Percentiles rank a stretch among this genome's conserved stretches.
These are phyloP conservation scores for Esox lucius DNA, from an alignment of 2,797 vertebrate genomes.

Conservation along the genomic window DNA sequence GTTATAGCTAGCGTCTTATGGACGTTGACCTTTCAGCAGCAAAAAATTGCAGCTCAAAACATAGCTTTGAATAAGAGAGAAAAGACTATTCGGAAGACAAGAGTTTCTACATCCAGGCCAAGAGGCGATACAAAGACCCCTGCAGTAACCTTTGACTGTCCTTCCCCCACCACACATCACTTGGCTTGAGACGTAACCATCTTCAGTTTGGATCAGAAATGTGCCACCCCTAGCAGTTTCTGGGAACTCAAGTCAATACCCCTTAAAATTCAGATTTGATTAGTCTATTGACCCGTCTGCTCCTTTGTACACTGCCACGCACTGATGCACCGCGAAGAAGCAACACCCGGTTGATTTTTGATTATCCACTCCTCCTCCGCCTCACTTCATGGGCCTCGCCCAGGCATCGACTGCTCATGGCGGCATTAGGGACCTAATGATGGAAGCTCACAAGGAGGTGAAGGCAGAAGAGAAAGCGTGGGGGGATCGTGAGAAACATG, in stretches of 20 bases:
- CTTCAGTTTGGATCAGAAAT: slow-evolving; percentile 46
- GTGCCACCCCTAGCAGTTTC: slow-evolving; percentile 42
- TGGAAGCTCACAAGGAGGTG: slow-evolving; percentile 48
- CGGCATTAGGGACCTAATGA: slow-evolving; percentile 46
- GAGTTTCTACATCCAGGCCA: neutral
- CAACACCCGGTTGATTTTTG: slow-evolving; percentile 50
- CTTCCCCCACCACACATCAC: slow-evolving; percentile 32
- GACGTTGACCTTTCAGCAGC: neutral
- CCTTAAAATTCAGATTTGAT: slow-evolving; percentile 71
- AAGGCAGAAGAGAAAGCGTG: slow-evolving; percentile 26
- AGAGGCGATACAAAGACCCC: neutral
- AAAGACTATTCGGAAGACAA: neutral
- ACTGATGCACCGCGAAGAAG: slow-evolving; percentile 46
- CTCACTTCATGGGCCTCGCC: slow-evolving; percentile 20
- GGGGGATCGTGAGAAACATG: neutral
- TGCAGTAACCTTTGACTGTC: slow-evolving; percentile 41
- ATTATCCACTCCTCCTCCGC: slow-evolving; percentile 34
- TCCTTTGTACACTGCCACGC: slow-evolving; percentile 43
- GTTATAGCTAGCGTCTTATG: too few relatives aligned
- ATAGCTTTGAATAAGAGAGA: neutral
- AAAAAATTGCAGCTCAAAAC: neutral
- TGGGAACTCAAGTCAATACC: slow-evolving; percentile 37
- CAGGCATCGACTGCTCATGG: slow-evolving; percentile 17
- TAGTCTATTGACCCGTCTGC: slow-evolving; percentile 62
- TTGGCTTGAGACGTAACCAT: slow-evolving; percentile 39